phyloP scores from a whole-genome alignment of 2,797 vertebrate genomes.

The Rhinella marina region DNA sequence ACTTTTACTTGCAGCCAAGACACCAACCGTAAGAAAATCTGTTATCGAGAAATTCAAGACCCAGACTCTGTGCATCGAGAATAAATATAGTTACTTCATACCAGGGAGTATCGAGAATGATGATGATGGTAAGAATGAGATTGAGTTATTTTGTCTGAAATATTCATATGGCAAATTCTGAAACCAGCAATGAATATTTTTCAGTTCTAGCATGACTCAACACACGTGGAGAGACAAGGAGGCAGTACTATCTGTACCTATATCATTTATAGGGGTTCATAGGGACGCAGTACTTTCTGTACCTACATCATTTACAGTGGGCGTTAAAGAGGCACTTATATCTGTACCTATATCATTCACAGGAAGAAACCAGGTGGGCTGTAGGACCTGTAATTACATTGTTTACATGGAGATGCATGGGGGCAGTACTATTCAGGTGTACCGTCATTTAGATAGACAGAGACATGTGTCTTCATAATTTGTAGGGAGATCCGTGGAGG shows the following conservation, averaged over 20 bases:
- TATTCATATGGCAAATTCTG: neutral
- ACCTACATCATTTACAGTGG: too few species aligned
- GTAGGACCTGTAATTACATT: neutral
- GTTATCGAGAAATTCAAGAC: neutral
- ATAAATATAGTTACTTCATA: slow-evolving; percentile 26
- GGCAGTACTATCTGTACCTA: neutral
- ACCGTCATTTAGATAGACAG: too few species aligned
- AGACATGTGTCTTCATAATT: too few species aligned
- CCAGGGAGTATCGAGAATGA: neutral
- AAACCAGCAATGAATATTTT: too few species aligned
- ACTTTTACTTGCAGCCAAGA: neutral
- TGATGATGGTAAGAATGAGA: neutral
- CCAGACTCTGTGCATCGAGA: slow-evolving; percentile 9
- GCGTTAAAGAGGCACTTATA: too few species aligned
- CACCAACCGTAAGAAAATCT: neutral
- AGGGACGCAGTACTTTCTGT: too few species aligned
- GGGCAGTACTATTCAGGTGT: neutral
- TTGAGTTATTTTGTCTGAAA: too few species aligned
- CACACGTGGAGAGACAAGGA: neutral
- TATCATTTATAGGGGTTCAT: too few species aligned
- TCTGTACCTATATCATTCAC: neutral
- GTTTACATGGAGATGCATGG: neutral
- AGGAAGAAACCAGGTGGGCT: neutral
- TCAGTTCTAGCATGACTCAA: neutral
- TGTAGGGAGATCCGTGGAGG: too few species aligned